phyloP scores from a whole-genome alignment of 2,113 vertebrate species.

The Nesoenas mayeri region DNA sequence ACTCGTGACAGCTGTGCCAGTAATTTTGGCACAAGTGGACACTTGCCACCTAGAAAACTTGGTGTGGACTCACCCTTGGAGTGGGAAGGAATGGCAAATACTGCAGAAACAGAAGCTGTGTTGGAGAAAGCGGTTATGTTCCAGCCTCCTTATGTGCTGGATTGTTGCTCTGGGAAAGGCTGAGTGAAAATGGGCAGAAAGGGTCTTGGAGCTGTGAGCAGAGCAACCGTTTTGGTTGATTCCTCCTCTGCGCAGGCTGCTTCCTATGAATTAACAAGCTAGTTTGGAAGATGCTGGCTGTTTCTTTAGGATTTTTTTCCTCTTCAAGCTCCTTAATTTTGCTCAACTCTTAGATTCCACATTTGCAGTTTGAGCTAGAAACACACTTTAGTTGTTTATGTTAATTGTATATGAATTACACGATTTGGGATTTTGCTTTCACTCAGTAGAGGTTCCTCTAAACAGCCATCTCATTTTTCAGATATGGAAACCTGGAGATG shows the following conservation, averaged over 20 bases:
- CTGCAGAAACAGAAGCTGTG: background rate
- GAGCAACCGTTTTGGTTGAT: background rate
- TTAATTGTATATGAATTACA: background rate
- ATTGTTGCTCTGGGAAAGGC: background rate
- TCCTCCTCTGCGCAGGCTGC: background rate
- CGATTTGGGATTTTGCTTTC: background rate
- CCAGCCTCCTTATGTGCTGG: rapidly evolving
- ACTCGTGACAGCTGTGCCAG: rapidly evolving
- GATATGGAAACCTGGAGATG: conserved; percentile 82
- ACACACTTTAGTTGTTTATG: rapidly evolving
- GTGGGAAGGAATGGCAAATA: background rate
- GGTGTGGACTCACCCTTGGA: background rate
- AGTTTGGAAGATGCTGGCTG: background rate
- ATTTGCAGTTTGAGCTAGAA: background rate
- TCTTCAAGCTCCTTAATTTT: background rate
- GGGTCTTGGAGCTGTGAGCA: background rate
- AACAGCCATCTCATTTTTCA: conserved; percentile 52
- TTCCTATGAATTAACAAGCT: background rate
- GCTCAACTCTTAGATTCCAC: background rate
- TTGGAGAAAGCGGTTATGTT: background rate
- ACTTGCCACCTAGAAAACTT: background rate
- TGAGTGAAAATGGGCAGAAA: background rate
- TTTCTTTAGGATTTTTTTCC: background rate
- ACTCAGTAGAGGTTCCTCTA: background rate
- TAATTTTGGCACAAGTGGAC: background rate